phyloP scores from a whole-genome alignment of 1,140 invertebrate species.

The Drosophila nikananu region DNA sequence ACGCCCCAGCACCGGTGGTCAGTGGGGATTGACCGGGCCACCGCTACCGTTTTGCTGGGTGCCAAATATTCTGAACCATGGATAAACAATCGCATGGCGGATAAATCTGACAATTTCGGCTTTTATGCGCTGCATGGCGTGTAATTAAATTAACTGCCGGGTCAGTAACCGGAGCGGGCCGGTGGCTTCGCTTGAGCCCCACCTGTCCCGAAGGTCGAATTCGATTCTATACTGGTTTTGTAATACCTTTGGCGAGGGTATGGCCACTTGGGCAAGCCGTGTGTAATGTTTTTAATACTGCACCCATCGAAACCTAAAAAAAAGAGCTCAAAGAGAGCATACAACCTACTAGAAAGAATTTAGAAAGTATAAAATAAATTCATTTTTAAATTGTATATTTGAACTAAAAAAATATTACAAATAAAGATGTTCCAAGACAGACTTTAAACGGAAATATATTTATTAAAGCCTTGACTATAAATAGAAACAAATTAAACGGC shows the following conservation, averaged over 20 bases:
- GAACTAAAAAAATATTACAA: too few species aligned
- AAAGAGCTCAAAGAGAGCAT: too few species aligned
- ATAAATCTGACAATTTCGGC: slow-evolving; percentile 53
- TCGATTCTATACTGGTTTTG: slow-evolving; percentile 13
- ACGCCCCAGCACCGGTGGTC: slow-evolving; percentile 64
- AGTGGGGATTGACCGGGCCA: slow-evolving; percentile 24
- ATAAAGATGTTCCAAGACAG: too few species aligned
- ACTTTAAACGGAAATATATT: too few species aligned
- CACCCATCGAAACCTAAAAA: not conserved
- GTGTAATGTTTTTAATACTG: not conserved
- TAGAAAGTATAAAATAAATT: too few species aligned
- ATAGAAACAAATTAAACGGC: too few species aligned
- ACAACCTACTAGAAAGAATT: too few species aligned
- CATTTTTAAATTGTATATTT: too few species aligned
- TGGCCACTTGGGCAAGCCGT: not conserved
- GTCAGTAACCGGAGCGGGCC: slow-evolving; percentile 47
- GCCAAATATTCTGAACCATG: slow-evolving; percentile 50
- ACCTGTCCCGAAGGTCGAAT: slow-evolving; percentile 62
- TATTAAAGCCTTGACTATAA: too few species aligned
- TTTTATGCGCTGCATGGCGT: slow-evolving; percentile 21
- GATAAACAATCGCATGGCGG: slow-evolving; percentile 48
- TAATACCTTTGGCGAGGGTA: not conserved
- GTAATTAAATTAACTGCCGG: slow-evolving; percentile 62
- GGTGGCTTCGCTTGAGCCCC: too few species aligned
- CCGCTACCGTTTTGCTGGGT: slow-evolving; percentile 48